Conservation (phyloP, 1,140 invertebrate species). For the Spodoptera frugiperda region DNA sequence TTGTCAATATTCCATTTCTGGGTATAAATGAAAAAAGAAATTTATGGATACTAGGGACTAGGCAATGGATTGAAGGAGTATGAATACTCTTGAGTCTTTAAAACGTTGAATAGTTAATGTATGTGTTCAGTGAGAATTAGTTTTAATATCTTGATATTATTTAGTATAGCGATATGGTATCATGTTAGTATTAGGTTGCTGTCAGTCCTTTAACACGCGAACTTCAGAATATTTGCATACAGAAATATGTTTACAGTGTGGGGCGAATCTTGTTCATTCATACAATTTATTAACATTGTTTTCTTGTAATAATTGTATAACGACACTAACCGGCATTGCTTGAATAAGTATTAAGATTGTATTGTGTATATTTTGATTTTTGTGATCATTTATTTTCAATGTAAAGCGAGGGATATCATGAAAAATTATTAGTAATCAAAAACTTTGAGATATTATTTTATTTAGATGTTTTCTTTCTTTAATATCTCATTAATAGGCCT, state of each 20-base stretch:
- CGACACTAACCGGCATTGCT: not conserved
- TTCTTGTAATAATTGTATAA: not conserved
- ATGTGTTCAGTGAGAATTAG: constrained; percentile 73
- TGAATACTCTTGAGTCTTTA: constrained; percentile 10
- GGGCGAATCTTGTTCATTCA: not conserved
- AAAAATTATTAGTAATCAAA: constrained; percentile 1
- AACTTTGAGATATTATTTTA: not conserved
- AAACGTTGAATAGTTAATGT: constrained; percentile 53
- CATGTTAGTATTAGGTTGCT: constrained; percentile 58
- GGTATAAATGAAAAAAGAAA: constrained; percentile 34
- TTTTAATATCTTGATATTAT: constrained; percentile 66
- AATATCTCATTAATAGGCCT: constrained; percentile 71
- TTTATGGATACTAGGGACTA: constrained; percentile 29
- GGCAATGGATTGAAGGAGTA: constrained; percentile 17
- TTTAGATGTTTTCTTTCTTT: constrained; percentile 25
- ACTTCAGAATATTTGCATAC: constrained; percentile 38
- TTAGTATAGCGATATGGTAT: constrained; percentile 58
- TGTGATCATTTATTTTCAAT: constrained; percentile 1
- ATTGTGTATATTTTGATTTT: constrained; percentile 16
- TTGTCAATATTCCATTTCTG: constrained; percentile 35
- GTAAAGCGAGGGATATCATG: not conserved
- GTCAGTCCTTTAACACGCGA: constrained; percentile 26
- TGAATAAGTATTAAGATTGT: constrained; percentile 8
- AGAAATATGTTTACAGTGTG: not conserved
- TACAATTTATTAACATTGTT: not conserved